phyloP scores from a whole-genome alignment of 2,888 invertebrate genomes.

The Philereme vetulata region DNA sequence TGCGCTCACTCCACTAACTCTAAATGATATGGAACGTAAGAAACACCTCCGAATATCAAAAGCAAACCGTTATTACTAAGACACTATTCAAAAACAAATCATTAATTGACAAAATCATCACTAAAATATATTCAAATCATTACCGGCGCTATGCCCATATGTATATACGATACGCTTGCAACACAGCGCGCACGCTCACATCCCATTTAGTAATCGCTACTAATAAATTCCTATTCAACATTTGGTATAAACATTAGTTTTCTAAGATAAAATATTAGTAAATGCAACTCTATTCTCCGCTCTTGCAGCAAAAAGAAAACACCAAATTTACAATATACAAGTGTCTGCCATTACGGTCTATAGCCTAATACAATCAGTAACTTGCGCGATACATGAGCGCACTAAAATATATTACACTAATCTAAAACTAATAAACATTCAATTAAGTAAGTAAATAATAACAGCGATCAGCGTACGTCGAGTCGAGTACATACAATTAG shows the following conservation, averaged over 20 bases:
- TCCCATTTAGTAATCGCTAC: slow-evolving; percentile 41
- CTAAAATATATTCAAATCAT: slow-evolving; percentile 42
- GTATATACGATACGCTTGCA: slow-evolving; percentile 33
- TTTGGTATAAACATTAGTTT: slow-evolving; percentile 78
- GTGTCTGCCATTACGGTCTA: slow-evolving; percentile 41
- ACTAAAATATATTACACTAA: slow-evolving; percentile 50
- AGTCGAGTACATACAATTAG: slow-evolving; percentile 20
- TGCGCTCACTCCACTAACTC: slow-evolving; percentile 43
- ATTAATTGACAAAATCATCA: slow-evolving; percentile 75
- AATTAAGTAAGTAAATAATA: slow-evolving; percentile 36
- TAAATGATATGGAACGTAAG: slow-evolving; percentile 73
- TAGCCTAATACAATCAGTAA: slow-evolving; percentile 44
- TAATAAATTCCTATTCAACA: slow-evolving; percentile 62
- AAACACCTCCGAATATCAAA: slow-evolving; percentile 62
- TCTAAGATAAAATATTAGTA: slow-evolving; percentile 81
- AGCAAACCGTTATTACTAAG: slow-evolving; percentile 48
- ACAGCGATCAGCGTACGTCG: slow-evolving; percentile 30
- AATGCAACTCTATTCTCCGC: slow-evolving; percentile 76
- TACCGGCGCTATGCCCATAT: slow-evolving; percentile 28
- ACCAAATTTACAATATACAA: slow-evolving; percentile 76
- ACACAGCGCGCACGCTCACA: slow-evolving; percentile 25
- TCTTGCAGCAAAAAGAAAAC: slow-evolving; percentile 58
- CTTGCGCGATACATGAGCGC: slow-evolving; percentile 40
- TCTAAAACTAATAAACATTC: slow-evolving; percentile 49
- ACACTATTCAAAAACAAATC: slow-evolving; percentile 48